phyloP scores from a whole-genome alignment of 1,140 invertebrate species.

The Platorchestia sp. region DNA sequence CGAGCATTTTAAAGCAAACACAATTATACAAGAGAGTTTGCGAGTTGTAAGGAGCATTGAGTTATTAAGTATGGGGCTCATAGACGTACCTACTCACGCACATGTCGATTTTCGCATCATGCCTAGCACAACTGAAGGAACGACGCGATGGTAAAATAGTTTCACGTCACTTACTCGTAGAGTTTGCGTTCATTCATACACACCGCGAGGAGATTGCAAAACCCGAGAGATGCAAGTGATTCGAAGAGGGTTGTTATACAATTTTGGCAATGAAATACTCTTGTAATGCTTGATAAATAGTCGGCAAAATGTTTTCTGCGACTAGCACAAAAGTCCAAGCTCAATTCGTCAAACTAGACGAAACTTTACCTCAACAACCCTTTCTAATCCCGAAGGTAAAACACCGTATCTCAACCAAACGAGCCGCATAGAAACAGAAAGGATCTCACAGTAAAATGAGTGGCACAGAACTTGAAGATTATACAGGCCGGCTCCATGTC shows the following conservation, averaged over 20 bases:
- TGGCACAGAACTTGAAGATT: not conserved
- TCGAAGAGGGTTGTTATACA: not conserved
- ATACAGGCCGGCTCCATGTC: not conserved
- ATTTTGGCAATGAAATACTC: not conserved
- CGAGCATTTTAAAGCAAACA: constrained; percentile 51
- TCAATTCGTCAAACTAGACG: not conserved
- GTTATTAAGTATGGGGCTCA: not conserved
- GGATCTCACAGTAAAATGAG: not conserved
- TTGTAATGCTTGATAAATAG: not conserved
- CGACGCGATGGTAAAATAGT: not conserved
- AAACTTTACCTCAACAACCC: not conserved
- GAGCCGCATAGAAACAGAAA: not conserved
- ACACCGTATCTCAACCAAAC: not conserved
- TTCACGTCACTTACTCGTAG: not conserved
- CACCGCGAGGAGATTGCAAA: not conserved
- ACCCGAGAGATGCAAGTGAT: not conserved
- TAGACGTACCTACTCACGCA: not conserved
- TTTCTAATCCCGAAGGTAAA: not conserved
- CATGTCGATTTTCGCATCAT: not conserved
- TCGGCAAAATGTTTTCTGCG: not conserved
- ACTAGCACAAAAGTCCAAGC: not conserved
- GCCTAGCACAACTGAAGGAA: not conserved
- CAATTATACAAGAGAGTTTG: constrained; percentile 52
- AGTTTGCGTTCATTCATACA: not conserved
- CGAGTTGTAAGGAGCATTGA: constrained; percentile 49